Conservation (phyloP, 2,888 invertebrate species). For the Sesia bembeciformis region DNA sequence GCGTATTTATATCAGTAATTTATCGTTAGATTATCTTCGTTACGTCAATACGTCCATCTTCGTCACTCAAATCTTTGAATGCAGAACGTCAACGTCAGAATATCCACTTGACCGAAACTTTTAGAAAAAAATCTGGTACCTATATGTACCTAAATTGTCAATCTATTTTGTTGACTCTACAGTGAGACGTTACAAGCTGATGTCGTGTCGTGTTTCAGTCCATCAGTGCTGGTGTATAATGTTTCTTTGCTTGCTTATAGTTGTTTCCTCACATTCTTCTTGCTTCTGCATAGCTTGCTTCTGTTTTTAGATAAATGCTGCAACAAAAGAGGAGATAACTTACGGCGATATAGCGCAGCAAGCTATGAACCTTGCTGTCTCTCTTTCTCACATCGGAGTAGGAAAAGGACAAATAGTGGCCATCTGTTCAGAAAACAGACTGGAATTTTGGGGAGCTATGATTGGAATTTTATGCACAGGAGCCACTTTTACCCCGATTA, state of each 20-base stretch:
- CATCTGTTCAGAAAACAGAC: conserved; percentile 42
- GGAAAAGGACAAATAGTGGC: conserved; percentile 47
- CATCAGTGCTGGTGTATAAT: conserved; percentile 2
- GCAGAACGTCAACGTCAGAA: too few species aligned
- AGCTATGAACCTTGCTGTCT: conserved; percentile 46
- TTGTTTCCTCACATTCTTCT: conserved; percentile 1
- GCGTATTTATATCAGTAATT: too few species aligned
- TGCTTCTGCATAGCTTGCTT: conserved; percentile 1
- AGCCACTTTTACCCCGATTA: conserved; percentile 34
- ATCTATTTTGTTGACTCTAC: too few species aligned
- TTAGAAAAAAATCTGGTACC: too few species aligned
- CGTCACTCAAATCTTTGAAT: too few species aligned
- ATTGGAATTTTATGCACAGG: conserved; percentile 38
- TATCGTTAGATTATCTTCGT: too few species aligned
- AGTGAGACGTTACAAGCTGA: background rate
- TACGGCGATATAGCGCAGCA: conserved; percentile 37
- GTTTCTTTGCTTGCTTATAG: conserved; percentile 23
- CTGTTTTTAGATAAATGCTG: conserved; percentile 40
- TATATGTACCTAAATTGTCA: too few species aligned
- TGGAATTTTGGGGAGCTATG: conserved; percentile 37
- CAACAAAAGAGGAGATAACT: conserved; percentile 29
- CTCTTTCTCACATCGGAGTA: conserved; percentile 42
- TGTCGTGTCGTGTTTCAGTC: background rate
- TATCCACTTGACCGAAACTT: too few species aligned
- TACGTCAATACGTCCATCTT: too few species aligned